Conservation (phyloP, 2,797 vertebrate genomes). For the Ctenopoma kingsleyae region DNA sequence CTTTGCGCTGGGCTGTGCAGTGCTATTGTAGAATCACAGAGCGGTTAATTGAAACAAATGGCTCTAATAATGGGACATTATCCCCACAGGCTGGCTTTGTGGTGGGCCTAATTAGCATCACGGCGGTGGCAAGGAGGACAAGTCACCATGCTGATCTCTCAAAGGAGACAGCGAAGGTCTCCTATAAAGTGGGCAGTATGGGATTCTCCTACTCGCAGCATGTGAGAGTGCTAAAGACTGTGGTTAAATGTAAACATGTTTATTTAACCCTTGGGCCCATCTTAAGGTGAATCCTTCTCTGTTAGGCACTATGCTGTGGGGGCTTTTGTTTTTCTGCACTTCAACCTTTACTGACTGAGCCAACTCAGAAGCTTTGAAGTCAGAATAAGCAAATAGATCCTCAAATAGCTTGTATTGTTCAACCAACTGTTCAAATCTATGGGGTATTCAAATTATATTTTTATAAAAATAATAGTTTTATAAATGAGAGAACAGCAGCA, state of each 20-base stretch:
- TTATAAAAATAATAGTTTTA: neutral
- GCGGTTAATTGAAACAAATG: slow-evolving; percentile 99
- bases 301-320: neutral
- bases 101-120: slow-evolving; percentile 98
- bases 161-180: slow-evolving; percentile 84
- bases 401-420: neutral
- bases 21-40: slow-evolving; percentile 99
- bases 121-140: slow-evolving; percentile 86
- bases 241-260: slow-evolving; percentile 61
- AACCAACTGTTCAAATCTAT: neutral
- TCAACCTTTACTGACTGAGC: neutral
- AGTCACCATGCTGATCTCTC: slow-evolving; percentile 89
- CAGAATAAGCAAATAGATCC: neutral
- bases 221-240: slow-evolving; percentile 26
- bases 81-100: slow-evolving; percentile 96
- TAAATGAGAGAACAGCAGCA: neutral
- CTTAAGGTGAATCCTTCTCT: slow-evolving; percentile 8
- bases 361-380: neutral
- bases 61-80: slow-evolving; percentile 99
- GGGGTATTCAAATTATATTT: neutral
- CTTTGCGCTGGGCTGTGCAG: slow-evolving; percentile 92
- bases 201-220: slow-evolving; percentile 51
- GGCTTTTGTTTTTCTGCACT: slow-evolving; percentile 11
- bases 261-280: slow-evolving; percentile 18
- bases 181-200: slow-evolving; percentile 58